These are phyloP conservation scores for Lepas anatifera DNA, from an alignment of 2,888 invertebrate species.

Conservation along the genomic window DNA sequence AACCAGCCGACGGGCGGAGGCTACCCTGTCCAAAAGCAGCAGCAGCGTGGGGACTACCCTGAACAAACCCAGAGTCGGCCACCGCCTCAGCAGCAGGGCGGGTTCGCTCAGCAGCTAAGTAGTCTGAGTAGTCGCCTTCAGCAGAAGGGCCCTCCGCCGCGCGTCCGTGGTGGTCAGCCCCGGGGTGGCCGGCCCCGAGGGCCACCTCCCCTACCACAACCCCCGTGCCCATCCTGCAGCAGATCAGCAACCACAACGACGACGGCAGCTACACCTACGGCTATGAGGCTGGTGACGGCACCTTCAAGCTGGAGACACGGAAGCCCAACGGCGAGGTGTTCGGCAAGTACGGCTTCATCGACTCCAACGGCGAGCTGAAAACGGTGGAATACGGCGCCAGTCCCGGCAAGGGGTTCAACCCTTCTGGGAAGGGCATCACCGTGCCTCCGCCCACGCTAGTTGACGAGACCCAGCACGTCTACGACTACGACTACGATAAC, in stretches of 20 bases:
- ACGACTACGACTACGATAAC: not conserved
- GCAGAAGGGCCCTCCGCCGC: not conserved
- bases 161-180: too few species aligned
- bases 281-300: conserved; percentile 72
- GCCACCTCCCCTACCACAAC: conserved; percentile 15
- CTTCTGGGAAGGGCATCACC: conserved; percentile 27
- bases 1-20: too few species aligned
- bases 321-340: conserved; percentile 24
- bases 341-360: conserved; percentile 54
- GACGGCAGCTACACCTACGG: conserved; percentile 76
- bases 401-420: conserved; percentile 26
- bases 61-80: too few species aligned
- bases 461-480: not conserved
- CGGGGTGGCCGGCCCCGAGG: too few species aligned
- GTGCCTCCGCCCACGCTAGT: conserved; percentile 2
- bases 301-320: conserved; percentile 49
- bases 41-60: not conserved
- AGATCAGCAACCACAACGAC: conserved; percentile 64
- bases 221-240: conserved; percentile 47
- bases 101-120: too few species aligned
- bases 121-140: not conserved
- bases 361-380: conserved; percentile 58
- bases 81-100: too few species aligned
- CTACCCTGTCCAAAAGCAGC: not conserved
- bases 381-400: conserved; percentile 59